A percentile compares a stretch with the other conserved stretches of the same genome.
These are phyloP conservation scores for Mungos mungo DNA, from an alignment of 2,113 vertebrate species.

Conservation along the genomic window DNA sequence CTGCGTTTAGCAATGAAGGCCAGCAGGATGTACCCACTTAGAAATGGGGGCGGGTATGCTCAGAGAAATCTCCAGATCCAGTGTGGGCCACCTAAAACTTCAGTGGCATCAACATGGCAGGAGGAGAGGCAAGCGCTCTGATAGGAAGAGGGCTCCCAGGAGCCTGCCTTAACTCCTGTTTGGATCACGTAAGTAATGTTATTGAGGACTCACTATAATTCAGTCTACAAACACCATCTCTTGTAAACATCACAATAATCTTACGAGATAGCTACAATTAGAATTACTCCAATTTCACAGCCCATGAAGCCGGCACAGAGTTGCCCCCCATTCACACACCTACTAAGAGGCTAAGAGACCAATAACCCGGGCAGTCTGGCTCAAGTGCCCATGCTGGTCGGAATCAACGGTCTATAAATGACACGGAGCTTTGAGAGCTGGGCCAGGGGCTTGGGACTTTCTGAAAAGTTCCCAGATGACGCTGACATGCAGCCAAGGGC, in stretches of 20 bases:
- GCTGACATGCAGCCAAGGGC: rapidly evolving
- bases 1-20: background rate
- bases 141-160: background rate
- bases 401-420: background rate
- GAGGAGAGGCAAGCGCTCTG: background rate
- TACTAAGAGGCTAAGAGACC: background rate
- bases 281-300: background rate
- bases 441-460: background rate
- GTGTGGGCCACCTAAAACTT: background rate
- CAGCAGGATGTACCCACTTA: background rate
- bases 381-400: background rate
- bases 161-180: background rate
- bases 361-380: background rate
- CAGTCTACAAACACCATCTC: background rate
- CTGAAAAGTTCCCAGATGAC: background rate
- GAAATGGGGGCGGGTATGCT: background rate
- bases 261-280: background rate
- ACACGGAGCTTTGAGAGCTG: rapidly evolving
- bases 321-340: background rate
- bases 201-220: background rate
- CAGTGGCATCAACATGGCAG: rapidly evolving
- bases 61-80: background rate
- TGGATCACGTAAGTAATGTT: background rate
- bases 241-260: background rate
- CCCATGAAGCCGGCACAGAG: background rate